Evolutionary conservation across 2,888 invertebrate species (phyloP), one percentile per base, ranked within the genome.

Genomic region (Dynastes hyllus): DNA sequence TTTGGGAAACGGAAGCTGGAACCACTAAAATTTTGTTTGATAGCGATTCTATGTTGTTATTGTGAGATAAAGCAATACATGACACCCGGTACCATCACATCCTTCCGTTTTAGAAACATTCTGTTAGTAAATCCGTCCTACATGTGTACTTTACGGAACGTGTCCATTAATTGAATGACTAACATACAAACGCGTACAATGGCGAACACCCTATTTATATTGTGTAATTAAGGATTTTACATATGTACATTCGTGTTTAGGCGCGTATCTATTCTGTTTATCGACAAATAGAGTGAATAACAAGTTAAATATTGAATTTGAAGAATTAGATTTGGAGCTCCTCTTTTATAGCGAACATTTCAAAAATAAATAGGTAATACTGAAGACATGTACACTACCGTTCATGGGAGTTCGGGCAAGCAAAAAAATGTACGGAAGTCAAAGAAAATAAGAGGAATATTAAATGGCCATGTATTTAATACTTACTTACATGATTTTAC

Each of bases 261-360:
- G 53, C 53, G 53, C n/a, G 53, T 53, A 53, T 53, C 53, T 53
- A n/a, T 53, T 13, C 5, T 53, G 53, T 53, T 53, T n/a, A 16
- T 53, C 50, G 37, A 50, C 27, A 69, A 50, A 69, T 50, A 66
- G n/a, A 66, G n/a, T 3, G 9, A 51, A 9, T 27, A 32, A 40
- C 45, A 37, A 1, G 45, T 8, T 29, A 45, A 67, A 67, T 67
- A 67, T 67, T 67, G 40, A 69, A 69, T 69, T 69, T 50, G 9
- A 69, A 22, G 67, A 69, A 66, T 66, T 66, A 37, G 37, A 66
- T 69, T 37, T 45, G 50, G 27, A 69, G 67, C 13, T 50, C 50
- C 13, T n/a, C 9, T 69, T 51, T 45, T 2, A 1, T 45, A 50
- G 45, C 11, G 11, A 16, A 50, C 16, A 37, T 37, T 22, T 5